phyloP scores from a whole-genome alignment of 2,797 vertebrate genomes.

The Leuciscus waleckii region DNA sequence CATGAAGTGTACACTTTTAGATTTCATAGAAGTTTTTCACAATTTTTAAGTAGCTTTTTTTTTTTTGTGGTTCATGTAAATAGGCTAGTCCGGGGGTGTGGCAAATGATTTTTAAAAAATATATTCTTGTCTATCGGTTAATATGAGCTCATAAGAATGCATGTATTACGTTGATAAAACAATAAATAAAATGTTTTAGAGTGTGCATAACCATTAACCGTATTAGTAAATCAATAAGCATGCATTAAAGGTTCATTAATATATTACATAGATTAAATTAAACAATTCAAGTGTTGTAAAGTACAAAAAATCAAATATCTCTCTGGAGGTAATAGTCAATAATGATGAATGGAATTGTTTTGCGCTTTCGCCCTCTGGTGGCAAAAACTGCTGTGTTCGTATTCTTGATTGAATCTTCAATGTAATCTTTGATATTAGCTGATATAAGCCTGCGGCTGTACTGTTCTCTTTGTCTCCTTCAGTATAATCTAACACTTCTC shows the following conservation, averaged over 20 bases:
- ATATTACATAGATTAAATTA: background rate
- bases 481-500: background rate
- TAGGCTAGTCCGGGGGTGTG: background rate
- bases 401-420: background rate
- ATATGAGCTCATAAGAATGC: background rate
- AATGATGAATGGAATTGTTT: constrained; percentile 26
- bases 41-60: background rate
- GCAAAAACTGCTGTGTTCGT: background rate
- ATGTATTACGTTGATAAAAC: no score
- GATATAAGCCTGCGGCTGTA: background rate
- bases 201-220: background rate
- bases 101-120: background rate
- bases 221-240: background rate
- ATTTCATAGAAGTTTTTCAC: background rate
- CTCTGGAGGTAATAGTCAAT: background rate
- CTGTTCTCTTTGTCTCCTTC: background rate
- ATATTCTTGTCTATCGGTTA: background rate
- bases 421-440: background rate
- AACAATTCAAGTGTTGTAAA: background rate
- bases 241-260: background rate
- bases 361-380: constrained; percentile 27
- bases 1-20: background rate
- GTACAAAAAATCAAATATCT: background rate
- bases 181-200: background rate
- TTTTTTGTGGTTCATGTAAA: background rate